phyloP scores from a whole-genome alignment of 2,888 invertebrate species.

The Phengaris arion region DNA sequence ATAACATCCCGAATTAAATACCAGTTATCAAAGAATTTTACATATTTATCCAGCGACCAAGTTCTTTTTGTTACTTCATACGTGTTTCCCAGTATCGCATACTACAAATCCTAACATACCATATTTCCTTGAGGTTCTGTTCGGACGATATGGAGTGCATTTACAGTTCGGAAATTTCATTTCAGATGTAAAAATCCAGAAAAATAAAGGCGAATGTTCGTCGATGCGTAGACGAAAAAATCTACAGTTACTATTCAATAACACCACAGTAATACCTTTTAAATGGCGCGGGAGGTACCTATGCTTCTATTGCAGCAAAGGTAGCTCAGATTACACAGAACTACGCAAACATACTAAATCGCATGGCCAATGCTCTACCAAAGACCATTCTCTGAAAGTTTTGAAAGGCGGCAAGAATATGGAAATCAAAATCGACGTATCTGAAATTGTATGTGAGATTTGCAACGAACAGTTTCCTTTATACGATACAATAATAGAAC shows the following conservation, averaged over 20 bases:
- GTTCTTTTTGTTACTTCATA: not conserved
- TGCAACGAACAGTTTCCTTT: slow-evolving; percentile 52
- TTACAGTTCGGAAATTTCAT: slow-evolving; percentile 58
- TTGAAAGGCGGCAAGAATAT: slow-evolving; percentile 70
- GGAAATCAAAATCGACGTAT: slow-evolving; percentile 72
- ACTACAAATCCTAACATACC: not conserved
- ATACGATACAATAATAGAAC: slow-evolving; percentile 55
- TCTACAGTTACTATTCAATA: slow-evolving; percentile 70
- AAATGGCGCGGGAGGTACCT: slow-evolving; percentile 74
- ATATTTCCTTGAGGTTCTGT: not conserved
- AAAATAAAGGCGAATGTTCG: slow-evolving; percentile 63
- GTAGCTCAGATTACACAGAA: slow-evolving; percentile 57
- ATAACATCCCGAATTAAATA: too few relatives aligned
- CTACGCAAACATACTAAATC: slow-evolving; percentile 62
- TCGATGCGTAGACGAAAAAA: slow-evolving; percentile 69
- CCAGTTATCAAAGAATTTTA: not conserved
- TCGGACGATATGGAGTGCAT: slow-evolving; percentile 58
- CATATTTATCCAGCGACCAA: slow-evolving; percentile 20
- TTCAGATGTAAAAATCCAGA: slow-evolving; percentile 64
- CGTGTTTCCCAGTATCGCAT: not conserved
- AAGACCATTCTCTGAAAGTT: slow-evolving; percentile 66
- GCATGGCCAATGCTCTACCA: slow-evolving; percentile 63
- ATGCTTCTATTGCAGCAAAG: slow-evolving; percentile 71
- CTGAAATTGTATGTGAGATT: slow-evolving; percentile 59
- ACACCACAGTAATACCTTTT: slow-evolving; percentile 68